Base-by-base conservation (phyloP, 2,113 vertebrate species). In the Parotia lawesii region DNA sequence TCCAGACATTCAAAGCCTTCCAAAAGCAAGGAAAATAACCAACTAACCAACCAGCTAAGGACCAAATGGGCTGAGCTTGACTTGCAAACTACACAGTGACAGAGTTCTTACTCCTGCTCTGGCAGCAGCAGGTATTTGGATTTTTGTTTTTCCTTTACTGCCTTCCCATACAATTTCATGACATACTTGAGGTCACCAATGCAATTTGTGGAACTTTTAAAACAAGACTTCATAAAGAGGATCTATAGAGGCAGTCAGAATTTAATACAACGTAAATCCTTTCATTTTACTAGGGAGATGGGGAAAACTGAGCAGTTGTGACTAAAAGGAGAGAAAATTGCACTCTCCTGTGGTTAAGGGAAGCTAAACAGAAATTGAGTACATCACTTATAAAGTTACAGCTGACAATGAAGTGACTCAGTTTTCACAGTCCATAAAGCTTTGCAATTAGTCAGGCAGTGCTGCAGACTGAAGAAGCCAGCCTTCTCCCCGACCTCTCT, bases 351-450 rank as follows among this genome's bases (percentile, higher is more conserved):
- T 87, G 66, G n/a, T 71, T 85, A 57, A 74, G 66, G 61, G 65
- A 75, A 87, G 37, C 54, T 85, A 61, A 91, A 37, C 31, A 87
- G 81, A 91, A 94, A 85, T 76, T 50, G 71, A 72, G 31, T 76
- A 69, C 25, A 54, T 87, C 18, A 27, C 45, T 90, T 95, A 53
- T 5, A 29, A 93, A 79, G 47, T 80, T 89, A 67, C 27, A 89
- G 58, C 77, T 87, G 90, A 89, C 58, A 85, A 64, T 73, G 67
- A 69, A 87, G 33, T 91, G 57, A 91, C 85, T 93, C 62, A 65
- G 38, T 85, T 95, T 94, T 87, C 74, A 82, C 11, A 23, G 77
- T 82, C 71, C 62, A 57, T 94, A 82, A 79, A 90, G 54, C 85
- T 93, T 89, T 76, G 57, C 74, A 82, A 65, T 89, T 93, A 93